Evolutionary conservation across 30 jellyfish, hydroid and myxozoan genomes (phyloP).

Genomic region (Hydractinia symbiolongicarpus): DNA sequence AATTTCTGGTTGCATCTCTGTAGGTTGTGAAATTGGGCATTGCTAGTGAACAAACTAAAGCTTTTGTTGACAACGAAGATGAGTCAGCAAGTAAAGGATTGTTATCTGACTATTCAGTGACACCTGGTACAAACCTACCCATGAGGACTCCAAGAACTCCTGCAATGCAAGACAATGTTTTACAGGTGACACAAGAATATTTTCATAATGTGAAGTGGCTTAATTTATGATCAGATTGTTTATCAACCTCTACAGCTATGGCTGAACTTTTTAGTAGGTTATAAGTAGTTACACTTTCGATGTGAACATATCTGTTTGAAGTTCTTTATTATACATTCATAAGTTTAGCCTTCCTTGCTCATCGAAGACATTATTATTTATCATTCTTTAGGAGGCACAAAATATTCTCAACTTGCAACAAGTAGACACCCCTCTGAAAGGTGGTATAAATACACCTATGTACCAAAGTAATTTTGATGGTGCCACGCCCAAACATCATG

Average conservation of each 20-base stretch:
- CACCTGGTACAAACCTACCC: slow-evolving; percentile 90
- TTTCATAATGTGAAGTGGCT: too few species aligned
- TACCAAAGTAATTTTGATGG: slow-evolving; percentile 81
- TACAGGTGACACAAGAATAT: slow-evolving; percentile 46
- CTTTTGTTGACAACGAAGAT: slow-evolving; percentile 72
- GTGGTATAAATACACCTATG: slow-evolving; percentile 90
- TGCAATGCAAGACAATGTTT: slow-evolving; percentile 82
- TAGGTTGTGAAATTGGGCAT: slow-evolving; percentile 91
- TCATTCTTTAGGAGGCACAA: slow-evolving; percentile 78
- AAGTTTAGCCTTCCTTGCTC: too few species aligned
- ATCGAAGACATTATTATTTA: not conserved
- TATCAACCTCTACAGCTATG: too few species aligned
- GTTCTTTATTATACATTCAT: too few species aligned
- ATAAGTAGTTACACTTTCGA: too few species aligned
- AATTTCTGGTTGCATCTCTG: not conserved
- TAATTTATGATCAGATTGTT: too few species aligned
- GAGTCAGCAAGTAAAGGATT: slow-evolving; percentile 76
- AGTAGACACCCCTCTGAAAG: slow-evolving; percentile 94
- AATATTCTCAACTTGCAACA: slow-evolving; percentile 80
- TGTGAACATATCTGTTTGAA: too few species aligned
- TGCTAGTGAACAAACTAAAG: slow-evolving; percentile 92
- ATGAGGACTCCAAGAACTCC: slow-evolving; percentile 95
- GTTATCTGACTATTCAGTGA: slow-evolving; percentile 79
- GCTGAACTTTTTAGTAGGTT: too few species aligned
- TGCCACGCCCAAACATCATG: slow-evolving; percentile 82